These are phyloP conservation scores for Phortica magna DNA, from an alignment of 2,888 invertebrate species.

Conservation along the genomic window DNA sequence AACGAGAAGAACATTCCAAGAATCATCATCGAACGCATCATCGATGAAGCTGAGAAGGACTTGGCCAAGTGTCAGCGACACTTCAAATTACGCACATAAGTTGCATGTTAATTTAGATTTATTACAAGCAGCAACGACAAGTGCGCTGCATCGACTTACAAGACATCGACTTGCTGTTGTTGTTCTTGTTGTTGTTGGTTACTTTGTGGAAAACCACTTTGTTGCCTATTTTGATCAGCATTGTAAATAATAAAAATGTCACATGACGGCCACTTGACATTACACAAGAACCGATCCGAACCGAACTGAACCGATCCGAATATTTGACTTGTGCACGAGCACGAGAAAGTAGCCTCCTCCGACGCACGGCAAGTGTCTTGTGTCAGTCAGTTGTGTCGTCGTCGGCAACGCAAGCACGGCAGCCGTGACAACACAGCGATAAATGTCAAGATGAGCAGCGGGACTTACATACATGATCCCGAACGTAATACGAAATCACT, in stretches of 20 bases:
- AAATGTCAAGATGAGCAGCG: slow-evolving; percentile 29
- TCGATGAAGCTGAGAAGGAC: neutral
- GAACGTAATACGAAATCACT: slow-evolving; percentile 44
- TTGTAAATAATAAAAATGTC: slow-evolving; percentile 65
- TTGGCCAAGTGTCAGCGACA: slow-evolving; percentile 34
- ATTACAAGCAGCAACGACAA: slow-evolving; percentile 35
- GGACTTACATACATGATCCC: neutral
- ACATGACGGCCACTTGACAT: slow-evolving; percentile 58
- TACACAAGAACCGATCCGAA: neutral
- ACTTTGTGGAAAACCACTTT: slow-evolving; percentile 47
- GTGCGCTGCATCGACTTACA: neutral
- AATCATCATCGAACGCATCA: neutral
- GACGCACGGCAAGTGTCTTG: slow-evolving; percentile 11
- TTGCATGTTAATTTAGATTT: slow-evolving; percentile 60
- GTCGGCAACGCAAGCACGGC: too few relatives aligned
- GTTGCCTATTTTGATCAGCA: slow-evolving; percentile 62
- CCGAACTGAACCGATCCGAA: too few relatives aligned
- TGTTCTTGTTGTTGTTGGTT: slow-evolving; percentile 9
- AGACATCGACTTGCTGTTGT: neutral
- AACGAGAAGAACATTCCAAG: neutral
- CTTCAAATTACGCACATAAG: slow-evolving; percentile 54
- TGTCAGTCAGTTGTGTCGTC: too few relatives aligned
- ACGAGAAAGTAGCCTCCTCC: slow-evolving; percentile 20
- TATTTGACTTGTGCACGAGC: neutral
- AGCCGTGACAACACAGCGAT: slow-evolving; percentile 29